A percentile compares a stretch with the other conserved stretches of the same genome.
phyloP scores from a whole-genome alignment of 2,797 vertebrate genomes.

The Gymnopithys bicolor region DNA sequence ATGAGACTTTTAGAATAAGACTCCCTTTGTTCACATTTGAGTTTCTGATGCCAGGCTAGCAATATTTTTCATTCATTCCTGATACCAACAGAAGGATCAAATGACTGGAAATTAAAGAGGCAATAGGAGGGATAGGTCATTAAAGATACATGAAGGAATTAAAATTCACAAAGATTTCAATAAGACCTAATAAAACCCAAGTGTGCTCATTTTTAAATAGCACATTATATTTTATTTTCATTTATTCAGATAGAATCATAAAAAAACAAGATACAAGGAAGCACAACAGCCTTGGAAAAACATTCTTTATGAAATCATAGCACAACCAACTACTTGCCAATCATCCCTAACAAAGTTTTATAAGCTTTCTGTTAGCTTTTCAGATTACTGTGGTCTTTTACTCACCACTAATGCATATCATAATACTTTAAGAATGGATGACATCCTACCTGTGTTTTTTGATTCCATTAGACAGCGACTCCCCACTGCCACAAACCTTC shows the following conservation, averaged over 20 bases:
- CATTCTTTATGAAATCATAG: neutral
- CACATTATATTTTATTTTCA: neutral
- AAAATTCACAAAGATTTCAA: slow-evolving; percentile 59
- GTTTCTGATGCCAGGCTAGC: slow-evolving; percentile 55
- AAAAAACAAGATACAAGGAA: neutral
- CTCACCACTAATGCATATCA: neutral
- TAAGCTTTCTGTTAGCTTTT: neutral
- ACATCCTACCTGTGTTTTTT: slow-evolving; percentile 91
- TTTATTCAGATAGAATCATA: neutral
- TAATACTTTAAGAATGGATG: neutral
- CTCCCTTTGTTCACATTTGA: slow-evolving; percentile 61
- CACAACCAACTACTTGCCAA: neutral
- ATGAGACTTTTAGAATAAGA: slow-evolving; percentile 54
- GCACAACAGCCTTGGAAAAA: neutral
- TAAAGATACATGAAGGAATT: slow-evolving; percentile 75
- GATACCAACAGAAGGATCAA: slow-evolving; percentile 69
- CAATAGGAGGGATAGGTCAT: slow-evolving; percentile 65
- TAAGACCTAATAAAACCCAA: slow-evolving; percentile 15
- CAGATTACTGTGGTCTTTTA: neutral
- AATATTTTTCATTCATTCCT: slow-evolving; percentile 60
- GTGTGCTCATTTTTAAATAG: neutral
- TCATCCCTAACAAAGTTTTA: neutral
- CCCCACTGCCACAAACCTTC: slow-evolving; percentile 85
- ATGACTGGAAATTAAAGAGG: slow-evolving; percentile 77
- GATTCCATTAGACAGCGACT: slow-evolving; percentile 88